Percentiles rank a stretch among this genome's conserved stretches.
Evolutionary conservation across 2,797 vertebrate species (phyloP).

Genomic region (Myotis planiceps): DNA sequence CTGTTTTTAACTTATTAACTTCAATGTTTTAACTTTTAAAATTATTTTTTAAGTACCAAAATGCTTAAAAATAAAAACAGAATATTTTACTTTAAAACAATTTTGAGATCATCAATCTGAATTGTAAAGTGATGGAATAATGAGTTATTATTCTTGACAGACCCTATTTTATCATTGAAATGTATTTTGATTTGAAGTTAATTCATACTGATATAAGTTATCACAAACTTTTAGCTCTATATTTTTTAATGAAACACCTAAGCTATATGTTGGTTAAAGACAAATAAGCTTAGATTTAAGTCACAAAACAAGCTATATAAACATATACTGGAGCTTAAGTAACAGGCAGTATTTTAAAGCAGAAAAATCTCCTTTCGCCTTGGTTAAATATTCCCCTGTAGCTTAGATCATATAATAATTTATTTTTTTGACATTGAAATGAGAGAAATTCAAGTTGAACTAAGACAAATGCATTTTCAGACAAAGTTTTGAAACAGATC

Average conservation of each 20-base stretch:
- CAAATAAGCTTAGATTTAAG: slow-evolving; percentile 31
- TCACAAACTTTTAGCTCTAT: neutral
- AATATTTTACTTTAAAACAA: slow-evolving; percentile 26
- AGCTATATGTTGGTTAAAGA: slow-evolving; percentile 12
- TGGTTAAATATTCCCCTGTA: neutral
- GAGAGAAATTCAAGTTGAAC: neutral
- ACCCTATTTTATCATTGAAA: neutral
- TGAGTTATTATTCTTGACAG: neutral
- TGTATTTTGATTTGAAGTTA: slow-evolving; percentile 14
- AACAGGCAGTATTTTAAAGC: slow-evolving; percentile 29
- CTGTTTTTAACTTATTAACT: slow-evolving; percentile 14
- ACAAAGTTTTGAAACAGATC: neutral
- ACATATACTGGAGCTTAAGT: neutral
- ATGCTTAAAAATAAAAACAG: slow-evolving; percentile 24
- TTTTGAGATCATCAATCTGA: neutral
- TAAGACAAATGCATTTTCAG: slow-evolving; percentile 10
- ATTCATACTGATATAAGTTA: neutral
- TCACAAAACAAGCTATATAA: slow-evolving; percentile 29
- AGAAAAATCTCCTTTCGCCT: slow-evolving; percentile 17
- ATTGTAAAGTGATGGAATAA: neutral
- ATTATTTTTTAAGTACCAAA: neutral
- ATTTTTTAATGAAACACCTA: slow-evolving; percentile 39
- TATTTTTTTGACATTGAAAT: slow-evolving; percentile 32
- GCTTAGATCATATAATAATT: neutral
- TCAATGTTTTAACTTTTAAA: slow-evolving; percentile 30